A percentile compares a stretch with the other conserved stretches of the same genome.
Conservation (phyloP, 1,140 invertebrate species). For the Magallana angulata region DNA sequence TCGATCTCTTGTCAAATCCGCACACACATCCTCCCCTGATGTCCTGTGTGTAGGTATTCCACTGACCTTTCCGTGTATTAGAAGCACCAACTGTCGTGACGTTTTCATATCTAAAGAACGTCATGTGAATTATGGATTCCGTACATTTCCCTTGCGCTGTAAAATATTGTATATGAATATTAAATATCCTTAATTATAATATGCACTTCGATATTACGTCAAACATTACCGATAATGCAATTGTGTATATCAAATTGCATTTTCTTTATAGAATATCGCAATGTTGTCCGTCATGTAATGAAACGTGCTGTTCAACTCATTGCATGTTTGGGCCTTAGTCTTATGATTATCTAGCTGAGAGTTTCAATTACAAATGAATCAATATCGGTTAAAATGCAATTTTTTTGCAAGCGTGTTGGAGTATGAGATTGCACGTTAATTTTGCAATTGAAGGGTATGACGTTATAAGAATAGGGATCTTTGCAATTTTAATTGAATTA, state of each 20-base stretch:
- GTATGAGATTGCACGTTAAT: too few species aligned
- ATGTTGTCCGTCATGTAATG: not conserved
- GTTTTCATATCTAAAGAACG: not conserved
- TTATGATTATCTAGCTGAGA: too few species aligned
- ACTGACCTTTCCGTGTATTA: not conserved
- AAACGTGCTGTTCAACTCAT: not conserved
- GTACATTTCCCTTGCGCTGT: not conserved
- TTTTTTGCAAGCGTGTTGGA: too few species aligned
- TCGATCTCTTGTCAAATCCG: not conserved
- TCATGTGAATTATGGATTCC: not conserved
- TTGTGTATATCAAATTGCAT: not conserved
- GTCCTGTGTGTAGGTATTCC: not conserved
- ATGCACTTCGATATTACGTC: not conserved
- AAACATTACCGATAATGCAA: not conserved
- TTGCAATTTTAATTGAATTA: too few species aligned
- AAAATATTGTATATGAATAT: not conserved
- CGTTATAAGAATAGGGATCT: too few species aligned
- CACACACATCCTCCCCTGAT: not conserved
- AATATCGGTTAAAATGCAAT: too few species aligned
- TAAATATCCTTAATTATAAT: not conserved
- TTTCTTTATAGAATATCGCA: not conserved
- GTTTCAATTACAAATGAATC: too few species aligned
- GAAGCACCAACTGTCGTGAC: not conserved
- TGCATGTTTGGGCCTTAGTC: not conserved
- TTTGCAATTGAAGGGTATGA: too few species aligned